Evolutionary conservation across 2,888 invertebrate species (phyloP).

Genomic region (Campoletis raptor): DNA sequence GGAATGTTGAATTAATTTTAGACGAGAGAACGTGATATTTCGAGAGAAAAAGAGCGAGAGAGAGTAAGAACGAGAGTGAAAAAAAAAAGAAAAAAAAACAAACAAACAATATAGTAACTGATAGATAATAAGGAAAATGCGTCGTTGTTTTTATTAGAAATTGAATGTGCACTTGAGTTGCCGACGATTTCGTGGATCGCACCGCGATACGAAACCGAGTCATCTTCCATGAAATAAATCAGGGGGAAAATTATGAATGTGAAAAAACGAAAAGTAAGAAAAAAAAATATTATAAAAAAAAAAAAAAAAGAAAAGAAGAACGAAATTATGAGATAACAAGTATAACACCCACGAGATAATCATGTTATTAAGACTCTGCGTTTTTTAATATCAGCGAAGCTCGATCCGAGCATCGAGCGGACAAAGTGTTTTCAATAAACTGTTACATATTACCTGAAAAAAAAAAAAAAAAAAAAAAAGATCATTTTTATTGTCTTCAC

Average conservation of each 20-base stretch:
- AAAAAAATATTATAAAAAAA: conserved; percentile 37
- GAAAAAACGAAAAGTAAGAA: conserved; percentile 1
- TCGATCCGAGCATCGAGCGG: conserved; percentile 79
- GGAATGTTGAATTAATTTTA: conserved; percentile 62
- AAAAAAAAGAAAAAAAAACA: conserved; percentile 17
- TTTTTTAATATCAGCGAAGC: conserved; percentile 84
- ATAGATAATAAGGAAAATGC: conserved; percentile 61
- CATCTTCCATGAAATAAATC: conserved; percentile 76
- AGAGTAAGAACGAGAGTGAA: conserved; percentile 49
- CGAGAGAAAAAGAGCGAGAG: conserved; percentile 47
- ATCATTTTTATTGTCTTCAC: neutral
- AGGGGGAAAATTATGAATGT: conserved; percentile 26
- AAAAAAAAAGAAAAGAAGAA: conserved; percentile 28
- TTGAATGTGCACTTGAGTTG: conserved; percentile 69
- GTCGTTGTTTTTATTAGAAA: conserved; percentile 69
- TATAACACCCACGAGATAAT: conserved; percentile 82
- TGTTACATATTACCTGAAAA: conserved; percentile 83
- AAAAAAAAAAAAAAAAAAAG: too few species aligned
- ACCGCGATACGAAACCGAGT: conserved; percentile 70
- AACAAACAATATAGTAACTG: conserved; percentile 55
- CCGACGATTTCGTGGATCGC: conserved; percentile 79
- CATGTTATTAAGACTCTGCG: conserved; percentile 84
- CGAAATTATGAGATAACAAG: conserved; percentile 52
- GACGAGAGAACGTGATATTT: conserved; percentile 53
- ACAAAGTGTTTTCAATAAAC: conserved; percentile 84